Evolutionary conservation across 2,888 invertebrate genomes (phyloP), one percentile per base, ranked within the genome.

Genomic region (Frankliniella intonsa): DNA sequence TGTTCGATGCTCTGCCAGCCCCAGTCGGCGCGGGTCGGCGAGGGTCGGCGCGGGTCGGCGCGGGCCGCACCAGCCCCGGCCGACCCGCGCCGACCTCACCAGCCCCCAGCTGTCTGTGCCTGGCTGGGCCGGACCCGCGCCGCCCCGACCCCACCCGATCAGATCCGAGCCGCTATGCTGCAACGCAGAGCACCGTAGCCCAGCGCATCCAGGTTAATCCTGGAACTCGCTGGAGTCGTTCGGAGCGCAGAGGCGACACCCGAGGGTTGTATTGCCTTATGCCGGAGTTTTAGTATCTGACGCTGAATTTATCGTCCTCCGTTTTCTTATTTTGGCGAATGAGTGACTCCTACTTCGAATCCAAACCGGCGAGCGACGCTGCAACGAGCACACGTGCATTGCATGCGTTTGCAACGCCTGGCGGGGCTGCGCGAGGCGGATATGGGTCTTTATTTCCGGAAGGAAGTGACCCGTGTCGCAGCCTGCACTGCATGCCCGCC

Each of bases 1-100:
- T 76, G 69, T 76, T 76, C 69, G 69, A 76, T 76, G 69, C 69
- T 76, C 69, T 76, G 69, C 69, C 69, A 76, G 69, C 69, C 69
- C 69, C 69, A 76, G 69, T 22, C 69, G 25, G 69, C 25, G 22
- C 25, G 69, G 25, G 69, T 25, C 69, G 69, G 69, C 22, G n/a
- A 22, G 69, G 69, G 69, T 55, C 55, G 55, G 55, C 55, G 55
- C 2, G 55, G 55, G 55, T 22, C 69, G 69, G 69, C 22, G 22
- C 22, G 69, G 22, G 22, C 22, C 69, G 22, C 69, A 69, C 69
- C 69, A 69, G 69, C 69, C 65, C 65, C 65, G 65, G 65, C 19
- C 17, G 69, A 69, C 69, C 69, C 69, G 69, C n/a, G 69, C 55
- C 55, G 55, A 55, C 55, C 55, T 19, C 17, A 55, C 55, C 69